Percentiles rank a stretch among this genome's conserved stretches.
phyloP scores from a whole-genome alignment of 2,888 invertebrate genomes.

The Diachrysia chrysitis region DNA sequence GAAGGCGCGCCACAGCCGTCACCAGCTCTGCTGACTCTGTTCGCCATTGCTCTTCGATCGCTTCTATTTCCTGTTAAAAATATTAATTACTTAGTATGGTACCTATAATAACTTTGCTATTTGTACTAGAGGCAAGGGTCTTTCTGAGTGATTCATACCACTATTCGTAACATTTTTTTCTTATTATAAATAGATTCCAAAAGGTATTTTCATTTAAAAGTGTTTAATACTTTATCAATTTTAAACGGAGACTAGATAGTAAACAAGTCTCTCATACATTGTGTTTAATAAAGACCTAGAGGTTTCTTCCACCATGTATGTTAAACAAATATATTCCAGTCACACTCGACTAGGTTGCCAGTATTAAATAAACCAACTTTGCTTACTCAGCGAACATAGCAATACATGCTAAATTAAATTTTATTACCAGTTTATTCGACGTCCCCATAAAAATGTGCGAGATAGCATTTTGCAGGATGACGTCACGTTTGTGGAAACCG shows the following conservation, averaged over 20 bases:
- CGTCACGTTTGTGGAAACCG: background rate
- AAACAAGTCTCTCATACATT: background rate
- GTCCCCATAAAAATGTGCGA: slow-evolving; percentile 1
- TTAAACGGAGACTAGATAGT: background rate
- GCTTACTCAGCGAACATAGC: slow-evolving; percentile 13
- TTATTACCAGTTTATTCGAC: slow-evolving; percentile 11
- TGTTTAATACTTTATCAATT: too few species aligned
- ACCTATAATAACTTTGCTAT: too few species aligned
- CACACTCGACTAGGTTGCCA: slow-evolving; percentile 7
- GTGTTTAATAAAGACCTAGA: slow-evolving; percentile 22
- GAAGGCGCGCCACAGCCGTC: slow-evolving; percentile 94
- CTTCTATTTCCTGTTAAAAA: slow-evolving; percentile 94
- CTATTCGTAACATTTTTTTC: too few species aligned
- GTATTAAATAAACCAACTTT: slow-evolving; percentile 18
- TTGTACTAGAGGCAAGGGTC: too few species aligned
- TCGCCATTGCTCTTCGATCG: slow-evolving; percentile 98
- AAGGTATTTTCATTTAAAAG: too few species aligned
- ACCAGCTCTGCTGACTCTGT: slow-evolving; percentile 97
- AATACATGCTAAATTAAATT: slow-evolving; percentile 5
- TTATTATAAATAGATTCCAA: too few species aligned
- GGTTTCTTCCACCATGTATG: background rate
- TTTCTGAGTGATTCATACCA: too few species aligned
- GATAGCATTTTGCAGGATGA: background rate
- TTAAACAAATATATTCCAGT: slow-evolving; percentile 27
- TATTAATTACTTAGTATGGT: too few species aligned